These are phyloP conservation scores for Cynocephalus volans DNA, from an alignment of 2,113 vertebrate genomes.

Conservation along the genomic window DNA sequence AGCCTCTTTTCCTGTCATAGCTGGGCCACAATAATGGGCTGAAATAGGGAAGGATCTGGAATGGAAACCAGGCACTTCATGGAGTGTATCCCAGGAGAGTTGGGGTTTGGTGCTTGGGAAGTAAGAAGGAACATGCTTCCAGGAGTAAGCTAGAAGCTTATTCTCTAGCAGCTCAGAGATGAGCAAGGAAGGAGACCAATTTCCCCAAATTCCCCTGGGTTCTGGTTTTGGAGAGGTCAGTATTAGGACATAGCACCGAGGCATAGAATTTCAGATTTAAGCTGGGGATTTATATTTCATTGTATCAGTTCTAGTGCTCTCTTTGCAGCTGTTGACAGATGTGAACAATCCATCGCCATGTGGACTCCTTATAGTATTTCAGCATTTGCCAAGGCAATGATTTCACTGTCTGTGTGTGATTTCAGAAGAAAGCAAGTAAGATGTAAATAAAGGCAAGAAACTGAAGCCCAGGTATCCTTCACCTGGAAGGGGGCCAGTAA, in stretches of 20 bases:
- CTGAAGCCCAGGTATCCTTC: slow-evolving; percentile 70
- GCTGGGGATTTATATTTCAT: slow-evolving; percentile 81
- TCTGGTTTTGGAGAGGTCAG: slow-evolving; percentile 68
- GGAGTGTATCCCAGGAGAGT: background rate
- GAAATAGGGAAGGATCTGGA: slow-evolving; percentile 44
- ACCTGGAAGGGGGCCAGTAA: slow-evolving; percentile 77
- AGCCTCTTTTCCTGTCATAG: background rate
- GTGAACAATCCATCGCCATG: slow-evolving; percentile 75
- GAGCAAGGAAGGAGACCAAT: slow-evolving; percentile 73
- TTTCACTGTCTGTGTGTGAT: slow-evolving; percentile 51
- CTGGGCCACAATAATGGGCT: background rate
- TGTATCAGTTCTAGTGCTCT: slow-evolving; percentile 77
- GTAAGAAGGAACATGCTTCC: background rate
- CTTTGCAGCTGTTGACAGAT: slow-evolving; percentile 81
- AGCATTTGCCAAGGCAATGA: slow-evolving; percentile 70
- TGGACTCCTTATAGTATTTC: slow-evolving; percentile 84
- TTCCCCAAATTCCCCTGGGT: slow-evolving; percentile 56
- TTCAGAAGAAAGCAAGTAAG: slow-evolving; percentile 75
- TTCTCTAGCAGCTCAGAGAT: background rate
- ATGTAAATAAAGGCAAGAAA: slow-evolving; percentile 59
- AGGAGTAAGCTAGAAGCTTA: background rate
- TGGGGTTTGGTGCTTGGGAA: background rate
- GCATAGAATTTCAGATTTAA: slow-evolving; percentile 68
- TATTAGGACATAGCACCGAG: slow-evolving; percentile 67
- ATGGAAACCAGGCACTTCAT: background rate